phyloP scores from a whole-genome alignment of 2,888 invertebrate species.

The Serripes groenlandicus region DNA sequence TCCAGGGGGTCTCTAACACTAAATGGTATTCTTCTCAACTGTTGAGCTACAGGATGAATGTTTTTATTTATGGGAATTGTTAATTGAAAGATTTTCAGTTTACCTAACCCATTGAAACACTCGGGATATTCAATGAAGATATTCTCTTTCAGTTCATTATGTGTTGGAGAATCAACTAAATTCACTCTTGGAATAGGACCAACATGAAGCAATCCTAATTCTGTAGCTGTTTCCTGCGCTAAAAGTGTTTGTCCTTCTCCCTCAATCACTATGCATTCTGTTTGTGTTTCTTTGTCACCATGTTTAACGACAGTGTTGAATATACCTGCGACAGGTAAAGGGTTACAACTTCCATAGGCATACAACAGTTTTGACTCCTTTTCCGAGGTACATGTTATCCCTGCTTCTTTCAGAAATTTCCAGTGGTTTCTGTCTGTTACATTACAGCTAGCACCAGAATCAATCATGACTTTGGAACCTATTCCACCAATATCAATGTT shows the following conservation, averaged over 20 bases:
- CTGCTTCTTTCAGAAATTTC: slow-evolving; percentile 9
- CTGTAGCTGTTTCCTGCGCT: slow-evolving; percentile 1
- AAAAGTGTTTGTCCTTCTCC: slow-evolving; percentile 13
- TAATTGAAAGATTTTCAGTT: slow-evolving; percentile 16
- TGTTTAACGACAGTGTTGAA: not conserved
- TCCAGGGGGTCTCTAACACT: slow-evolving; percentile 12
- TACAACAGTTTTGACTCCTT: slow-evolving; percentile 12
- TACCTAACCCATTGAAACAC: slow-evolving; percentile 25
- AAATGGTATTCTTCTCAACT: not conserved
- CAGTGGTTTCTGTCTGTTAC: slow-evolving; percentile 25
- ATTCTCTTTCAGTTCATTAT: no score
- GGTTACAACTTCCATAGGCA: slow-evolving; percentile 22
- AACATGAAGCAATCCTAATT: slow-evolving; percentile 11
- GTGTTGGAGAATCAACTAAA: not conserved
- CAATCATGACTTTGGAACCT: slow-evolving; percentile 12
- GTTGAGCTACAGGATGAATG: slow-evolving; percentile 7
- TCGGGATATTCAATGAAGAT: not conserved
- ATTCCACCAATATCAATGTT: not conserved
- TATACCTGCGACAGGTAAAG: slow-evolving; percentile 21
- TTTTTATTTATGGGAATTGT: slow-evolving; percentile 1
- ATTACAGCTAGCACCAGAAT: slow-evolving; percentile 22
- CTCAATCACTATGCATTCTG: slow-evolving; percentile 24
- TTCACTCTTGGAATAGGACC: not conserved
- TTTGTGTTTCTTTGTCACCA: not conserved
- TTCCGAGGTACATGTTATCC: not conserved